Evolutionary conservation across 2,113 vertebrate species (phyloP).

Genomic region (Centrocercus urophasianus): DNA sequence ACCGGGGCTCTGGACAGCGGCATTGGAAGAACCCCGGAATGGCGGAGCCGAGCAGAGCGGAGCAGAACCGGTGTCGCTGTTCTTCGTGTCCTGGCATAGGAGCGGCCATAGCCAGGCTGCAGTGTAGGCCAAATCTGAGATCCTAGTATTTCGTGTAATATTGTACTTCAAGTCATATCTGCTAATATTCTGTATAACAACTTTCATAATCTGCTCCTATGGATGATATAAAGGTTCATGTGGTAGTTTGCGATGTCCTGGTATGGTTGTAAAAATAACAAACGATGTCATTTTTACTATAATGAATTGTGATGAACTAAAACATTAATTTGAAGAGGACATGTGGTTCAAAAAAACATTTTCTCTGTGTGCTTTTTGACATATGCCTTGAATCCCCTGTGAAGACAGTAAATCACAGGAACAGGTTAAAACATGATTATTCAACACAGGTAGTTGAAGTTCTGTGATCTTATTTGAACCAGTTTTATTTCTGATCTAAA

Average conservation of each 20-base stretch:
- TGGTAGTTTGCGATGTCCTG: background rate
- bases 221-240: background rate
- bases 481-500: background rate
- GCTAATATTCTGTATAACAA: background rate
- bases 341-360: background rate
- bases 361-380: fast-evolving
- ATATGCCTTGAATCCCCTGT: background rate
- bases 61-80: fast-evolving
- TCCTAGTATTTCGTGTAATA: background rate
- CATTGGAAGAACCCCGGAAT: fast-evolving
- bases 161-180: background rate
- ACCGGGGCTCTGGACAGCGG: conserved; percentile 75
- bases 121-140: background rate
- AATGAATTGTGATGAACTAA: background rate
- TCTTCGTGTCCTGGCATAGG: background rate
- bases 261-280: background rate
- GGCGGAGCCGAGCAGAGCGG: fast-evolving
- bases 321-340: background rate
- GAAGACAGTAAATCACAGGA: background rate
- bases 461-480: background rate
- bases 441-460: background rate
- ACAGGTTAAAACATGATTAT: background rate
- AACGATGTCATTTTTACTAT: background rate
- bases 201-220: background rate
- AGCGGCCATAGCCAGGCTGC: background rate